phyloP scores from a whole-genome alignment of 2,113 vertebrate species.

The Halichoeres trimaculatus region DNA sequence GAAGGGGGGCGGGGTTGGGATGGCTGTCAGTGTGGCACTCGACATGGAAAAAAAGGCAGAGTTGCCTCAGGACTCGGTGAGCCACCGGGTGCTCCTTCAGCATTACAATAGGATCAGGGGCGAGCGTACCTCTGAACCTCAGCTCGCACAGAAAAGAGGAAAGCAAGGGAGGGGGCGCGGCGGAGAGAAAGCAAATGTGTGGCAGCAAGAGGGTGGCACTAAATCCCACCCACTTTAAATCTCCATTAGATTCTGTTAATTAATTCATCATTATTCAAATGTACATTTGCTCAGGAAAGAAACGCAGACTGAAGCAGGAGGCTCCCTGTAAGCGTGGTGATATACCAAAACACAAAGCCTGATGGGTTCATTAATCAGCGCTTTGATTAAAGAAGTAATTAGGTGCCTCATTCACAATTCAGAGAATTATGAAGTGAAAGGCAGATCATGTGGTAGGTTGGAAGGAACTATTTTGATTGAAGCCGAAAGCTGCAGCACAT shows the following conservation, averaged over 20 bases:
- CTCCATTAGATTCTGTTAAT: slow-evolving; percentile 78
- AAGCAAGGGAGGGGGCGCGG: slow-evolving; percentile 33
- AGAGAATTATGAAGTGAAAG: slow-evolving; percentile 52
- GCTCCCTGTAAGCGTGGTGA: slow-evolving; percentile 66
- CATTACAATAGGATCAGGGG: slow-evolving; percentile 73
- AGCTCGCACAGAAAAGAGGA: slow-evolving; percentile 21
- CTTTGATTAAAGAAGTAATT: slow-evolving; percentile 79
- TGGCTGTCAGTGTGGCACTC: slow-evolving; percentile 60
- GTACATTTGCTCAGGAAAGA: slow-evolving; percentile 66
- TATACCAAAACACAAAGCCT: slow-evolving; percentile 78
- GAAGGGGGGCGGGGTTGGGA: not conserved
- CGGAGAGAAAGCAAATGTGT: slow-evolving; percentile 57
- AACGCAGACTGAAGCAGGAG: slow-evolving; percentile 65
- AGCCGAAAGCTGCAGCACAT: slow-evolving; percentile 44
- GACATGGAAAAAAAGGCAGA: slow-evolving; percentile 43
- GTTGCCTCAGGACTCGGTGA: slow-evolving; percentile 66
- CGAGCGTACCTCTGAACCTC: slow-evolving; percentile 58
- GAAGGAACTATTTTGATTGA: slow-evolving; percentile 58
- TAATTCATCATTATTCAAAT: slow-evolving; percentile 81
- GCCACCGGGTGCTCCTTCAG: slow-evolving; percentile 72
- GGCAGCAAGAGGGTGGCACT: slow-evolving; percentile 71
- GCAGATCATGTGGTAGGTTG: slow-evolving; percentile 62
- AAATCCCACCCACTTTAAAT: slow-evolving; percentile 80
- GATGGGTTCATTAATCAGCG: slow-evolving; percentile 77
- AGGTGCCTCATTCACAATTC: slow-evolving; percentile 72